Percentiles rank a stretch among this genome's conserved stretches.
Conservation (phyloP, 2,113 vertebrate genomes). For the Epinephelus cyanopodus region DNA sequence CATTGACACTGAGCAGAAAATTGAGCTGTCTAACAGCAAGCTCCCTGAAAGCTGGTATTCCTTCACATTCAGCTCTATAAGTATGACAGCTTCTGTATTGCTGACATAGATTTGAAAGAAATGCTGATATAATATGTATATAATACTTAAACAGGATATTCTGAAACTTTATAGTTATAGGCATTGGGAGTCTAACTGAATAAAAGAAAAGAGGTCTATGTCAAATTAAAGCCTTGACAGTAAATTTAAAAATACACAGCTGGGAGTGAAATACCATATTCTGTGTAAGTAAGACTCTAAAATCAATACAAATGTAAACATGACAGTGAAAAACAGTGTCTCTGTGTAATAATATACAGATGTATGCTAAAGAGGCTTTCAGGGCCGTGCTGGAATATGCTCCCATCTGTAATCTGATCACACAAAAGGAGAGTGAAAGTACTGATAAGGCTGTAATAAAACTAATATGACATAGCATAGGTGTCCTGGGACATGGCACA, state of each 20-base stretch:
- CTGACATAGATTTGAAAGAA: not conserved
- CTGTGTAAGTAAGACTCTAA: not conserved
- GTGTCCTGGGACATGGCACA: not conserved
- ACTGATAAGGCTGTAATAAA: constrained; percentile 49
- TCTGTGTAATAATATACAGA: constrained; percentile 23
- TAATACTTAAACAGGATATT: not conserved
- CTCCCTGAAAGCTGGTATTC: not conserved
- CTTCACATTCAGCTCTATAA: not conserved
- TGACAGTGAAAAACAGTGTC: not conserved
- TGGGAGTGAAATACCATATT: not conserved
- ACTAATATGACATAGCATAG: not conserved
- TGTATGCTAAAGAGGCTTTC: constrained; percentile 23
- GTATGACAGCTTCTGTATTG: not conserved
- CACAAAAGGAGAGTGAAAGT: not conserved
- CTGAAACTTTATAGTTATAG: not conserved
- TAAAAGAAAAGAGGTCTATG: not conserved
- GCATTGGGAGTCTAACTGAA: not conserved
- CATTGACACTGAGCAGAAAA: constrained; percentile 14
- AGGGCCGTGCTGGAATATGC: constrained; percentile 17
- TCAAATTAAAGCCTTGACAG: constrained; percentile 11
- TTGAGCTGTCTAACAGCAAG: constrained; percentile 12
- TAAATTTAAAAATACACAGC: not conserved
- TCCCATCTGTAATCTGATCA: constrained; percentile 33
- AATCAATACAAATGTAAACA: not conserved
- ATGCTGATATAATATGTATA: not conserved